Evolutionary conservation across 1,140 invertebrate genomes (phyloP), one percentile per base, ranked within the genome.

Genomic region (Ooceraea biroi): DNA sequence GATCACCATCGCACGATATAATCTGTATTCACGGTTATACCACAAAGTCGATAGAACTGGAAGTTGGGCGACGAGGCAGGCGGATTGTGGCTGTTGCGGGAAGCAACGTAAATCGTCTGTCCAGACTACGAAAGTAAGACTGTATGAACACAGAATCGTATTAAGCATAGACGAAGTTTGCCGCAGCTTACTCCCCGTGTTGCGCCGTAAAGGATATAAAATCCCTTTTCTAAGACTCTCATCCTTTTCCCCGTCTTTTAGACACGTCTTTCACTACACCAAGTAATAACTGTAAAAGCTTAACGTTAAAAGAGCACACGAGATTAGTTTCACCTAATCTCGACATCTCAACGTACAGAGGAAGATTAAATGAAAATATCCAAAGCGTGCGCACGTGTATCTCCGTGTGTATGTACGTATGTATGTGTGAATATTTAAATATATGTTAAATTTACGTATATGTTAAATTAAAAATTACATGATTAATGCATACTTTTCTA

Each of bases 1-100:
- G 72, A 87, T 86, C 80, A 72, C 80, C 69, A 65, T 61, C 82
- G 71, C 41, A 68, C 66, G 86, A 87, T 87, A 77, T 44, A 65
- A 84, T 87, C 80, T 50, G 80, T 84, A 83, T 83, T 84, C 78
- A 61, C 73, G 80, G 66, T 72, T 77, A 68, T 68, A 50, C 50
- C 58, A 52, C 57, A 72, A 78, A 76, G 82, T 87, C 86, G 80
- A 87, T 87, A 77, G 57, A 58, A 52, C 50, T 50, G 71, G 63
- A 58, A 66, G 50, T 50, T 48, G 58, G 48, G 66, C 48, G 82
- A 72, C 30, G 80, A 60, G 36, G 50, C 68, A 46, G 27, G 25
- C 69, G 65, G 57, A 58, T 77, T 72, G 83, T 82, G 84, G 76
- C 61, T 82, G 77, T 86, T 86, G 71, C 77, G 78, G 68, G 52